phyloP scores from a whole-genome alignment of 2,888 invertebrate species.

The Trachelus stipa region DNA sequence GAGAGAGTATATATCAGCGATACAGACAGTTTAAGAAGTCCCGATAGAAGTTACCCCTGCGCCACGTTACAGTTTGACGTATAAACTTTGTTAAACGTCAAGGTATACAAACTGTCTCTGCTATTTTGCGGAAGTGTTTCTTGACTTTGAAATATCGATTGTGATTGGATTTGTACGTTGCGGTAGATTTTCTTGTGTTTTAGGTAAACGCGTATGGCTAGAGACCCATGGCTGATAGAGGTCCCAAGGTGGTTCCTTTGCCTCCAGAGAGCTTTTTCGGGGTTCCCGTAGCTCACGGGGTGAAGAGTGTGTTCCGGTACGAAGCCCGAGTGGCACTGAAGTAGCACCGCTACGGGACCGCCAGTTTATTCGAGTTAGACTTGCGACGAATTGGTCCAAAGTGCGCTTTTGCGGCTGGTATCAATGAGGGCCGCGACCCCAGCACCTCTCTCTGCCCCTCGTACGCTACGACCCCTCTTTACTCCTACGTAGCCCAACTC shows the following conservation, averaged over 20 bases:
- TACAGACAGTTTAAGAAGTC: background rate
- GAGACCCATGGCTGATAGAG: background rate
- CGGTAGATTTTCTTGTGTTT: background rate
- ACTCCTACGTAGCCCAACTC: slow-evolving; percentile 3
- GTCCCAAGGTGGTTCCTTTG: background rate
- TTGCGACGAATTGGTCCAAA: slow-evolving; percentile 59
- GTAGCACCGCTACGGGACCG: slow-evolving; percentile 47
- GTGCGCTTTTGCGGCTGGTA: slow-evolving; percentile 53
- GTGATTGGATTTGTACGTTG: background rate
- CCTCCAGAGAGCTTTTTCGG: slow-evolving; percentile 11
- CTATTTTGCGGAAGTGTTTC: background rate
- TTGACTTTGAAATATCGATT: background rate
- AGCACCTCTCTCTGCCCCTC: slow-evolving; percentile 15
- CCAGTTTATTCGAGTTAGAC: slow-evolving; percentile 59
- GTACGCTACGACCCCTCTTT: slow-evolving; percentile 15
- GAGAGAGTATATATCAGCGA: background rate
- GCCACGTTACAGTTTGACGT: background rate
- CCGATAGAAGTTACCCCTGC: background rate
- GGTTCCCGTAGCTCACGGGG: background rate
- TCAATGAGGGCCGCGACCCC: slow-evolving; percentile 59
- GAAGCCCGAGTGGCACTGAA: slow-evolving; percentile 61
- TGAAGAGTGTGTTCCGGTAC: slow-evolving; percentile 47
- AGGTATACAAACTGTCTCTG: background rate
- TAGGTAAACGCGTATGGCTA: background rate
- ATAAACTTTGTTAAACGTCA: background rate